Evolutionary conservation across 2,888 invertebrate genomes (phyloP).

Genomic region (Ormia ochracea): DNA sequence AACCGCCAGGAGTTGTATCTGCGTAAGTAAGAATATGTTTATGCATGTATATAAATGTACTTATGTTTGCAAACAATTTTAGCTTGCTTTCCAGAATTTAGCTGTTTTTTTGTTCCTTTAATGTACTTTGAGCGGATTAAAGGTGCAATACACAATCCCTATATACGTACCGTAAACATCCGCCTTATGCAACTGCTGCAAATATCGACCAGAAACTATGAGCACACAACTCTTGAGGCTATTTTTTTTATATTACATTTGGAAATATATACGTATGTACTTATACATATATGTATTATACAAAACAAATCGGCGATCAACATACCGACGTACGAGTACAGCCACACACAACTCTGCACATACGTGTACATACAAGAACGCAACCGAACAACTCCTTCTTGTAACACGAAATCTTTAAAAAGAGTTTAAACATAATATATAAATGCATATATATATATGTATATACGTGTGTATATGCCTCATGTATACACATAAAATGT

Average conservation of each 20-base stretch:
- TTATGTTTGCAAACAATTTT: slow-evolving; percentile 19
- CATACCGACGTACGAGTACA: not conserved
- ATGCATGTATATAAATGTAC: too few relatives aligned
- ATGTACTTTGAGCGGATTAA: slow-evolving; percentile 69
- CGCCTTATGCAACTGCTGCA: slow-evolving; percentile 74
- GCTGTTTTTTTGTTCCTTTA: slow-evolving; percentile 39
- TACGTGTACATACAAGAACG: slow-evolving; percentile 32
- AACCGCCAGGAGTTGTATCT: not conserved
- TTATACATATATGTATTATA: too few relatives aligned
- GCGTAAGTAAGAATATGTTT: too few relatives aligned
- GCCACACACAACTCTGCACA: not conserved
- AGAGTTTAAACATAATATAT: slow-evolving; percentile 32
- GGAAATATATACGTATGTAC: slow-evolving; percentile 5
- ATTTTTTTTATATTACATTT: slow-evolving; percentile 60
- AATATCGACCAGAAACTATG: slow-evolving; percentile 67
- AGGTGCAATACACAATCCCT: slow-evolving; percentile 68
- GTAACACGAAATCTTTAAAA: slow-evolving; percentile 48
- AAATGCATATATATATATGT: not conserved
- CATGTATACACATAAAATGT: not conserved
- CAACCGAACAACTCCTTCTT: slow-evolving; percentile 52
- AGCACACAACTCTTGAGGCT: slow-evolving; percentile 71
- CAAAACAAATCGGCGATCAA: not conserved
- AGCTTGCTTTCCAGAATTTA: slow-evolving; percentile 50
- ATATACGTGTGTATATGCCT: not conserved
- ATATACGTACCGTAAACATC: slow-evolving; percentile 71